Conservation (phyloP, 2,888 invertebrate species). For the Synanthedon andrenaeformis region DNA sequence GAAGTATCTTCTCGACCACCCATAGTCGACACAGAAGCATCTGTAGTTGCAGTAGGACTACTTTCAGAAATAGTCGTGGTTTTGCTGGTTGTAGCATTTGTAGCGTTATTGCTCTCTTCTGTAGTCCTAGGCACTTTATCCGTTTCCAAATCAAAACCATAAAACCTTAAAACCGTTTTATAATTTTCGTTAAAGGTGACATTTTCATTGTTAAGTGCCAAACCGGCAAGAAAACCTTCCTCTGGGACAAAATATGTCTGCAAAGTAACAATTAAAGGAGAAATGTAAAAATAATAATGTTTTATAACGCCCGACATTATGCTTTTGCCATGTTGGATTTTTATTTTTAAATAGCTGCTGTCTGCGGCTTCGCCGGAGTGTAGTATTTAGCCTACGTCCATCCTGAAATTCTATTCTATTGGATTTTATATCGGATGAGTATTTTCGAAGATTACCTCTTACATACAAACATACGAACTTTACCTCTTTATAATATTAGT, state of each 20-base stretch:
- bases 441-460: too few species aligned
- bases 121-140: slow-evolving; percentile 39
- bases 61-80: slow-evolving; percentile 14
- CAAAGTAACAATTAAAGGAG: slow-evolving; percentile 14
- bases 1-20: slow-evolving; percentile 20
- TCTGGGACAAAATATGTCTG: slow-evolving; percentile 87
- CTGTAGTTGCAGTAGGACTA: slow-evolving; percentile 12
- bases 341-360: too few species aligned
- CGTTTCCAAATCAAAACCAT: slow-evolving; percentile 81
- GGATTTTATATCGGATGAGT: too few species aligned
- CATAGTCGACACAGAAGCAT: slow-evolving; percentile 16
- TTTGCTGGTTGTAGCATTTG: slow-evolving; percentile 18
- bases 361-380: too few species aligned
- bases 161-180: slow-evolving; percentile 79
- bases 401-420: too few species aligned
- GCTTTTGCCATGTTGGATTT: too few species aligned
- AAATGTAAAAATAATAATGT: background rate
- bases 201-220: slow-evolving; percentile 83
- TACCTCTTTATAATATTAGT: too few species aligned
- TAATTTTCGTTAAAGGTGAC: slow-evolving; percentile 81
- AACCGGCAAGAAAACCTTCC: slow-evolving; percentile 84
- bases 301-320: too few species aligned
- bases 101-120: slow-evolving; percentile 21
- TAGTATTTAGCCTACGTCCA: too few species aligned
- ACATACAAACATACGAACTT: too few species aligned